Percentiles rank a stretch among this genome's conserved stretches.
Evolutionary conservation across 1,140 invertebrate genomes (phyloP).

Genomic region (Phymastichus coffea): DNA sequence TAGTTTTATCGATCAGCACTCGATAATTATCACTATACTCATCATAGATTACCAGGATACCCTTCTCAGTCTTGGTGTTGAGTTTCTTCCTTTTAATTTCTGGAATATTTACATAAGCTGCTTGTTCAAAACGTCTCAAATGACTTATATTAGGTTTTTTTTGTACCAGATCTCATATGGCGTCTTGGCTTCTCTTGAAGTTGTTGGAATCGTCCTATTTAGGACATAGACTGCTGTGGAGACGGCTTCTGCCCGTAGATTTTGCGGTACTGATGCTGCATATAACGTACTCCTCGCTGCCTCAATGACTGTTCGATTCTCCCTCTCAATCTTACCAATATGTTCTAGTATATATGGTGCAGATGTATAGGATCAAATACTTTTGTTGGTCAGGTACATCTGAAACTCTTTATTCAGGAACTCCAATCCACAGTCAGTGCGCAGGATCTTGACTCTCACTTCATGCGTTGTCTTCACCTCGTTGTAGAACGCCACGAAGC

Average conservation of each 20-base stretch:
- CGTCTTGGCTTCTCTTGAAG: slow-evolving; percentile 8
- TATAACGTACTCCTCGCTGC: slow-evolving; percentile 45
- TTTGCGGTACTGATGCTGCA: neutral
- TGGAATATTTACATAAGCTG: slow-evolving; percentile 27
- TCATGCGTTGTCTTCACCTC: neutral
- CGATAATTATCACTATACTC: neutral
- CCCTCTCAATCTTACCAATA: slow-evolving; percentile 46
- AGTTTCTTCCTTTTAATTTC: neutral
- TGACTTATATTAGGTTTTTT: slow-evolving; percentile 39
- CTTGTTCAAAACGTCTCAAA: slow-evolving; percentile 48
- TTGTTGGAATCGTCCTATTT: neutral
- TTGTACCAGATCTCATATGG: slow-evolving; percentile 41
- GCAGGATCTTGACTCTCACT: neutral
- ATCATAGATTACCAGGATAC: neutral
- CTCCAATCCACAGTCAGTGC: neutral
- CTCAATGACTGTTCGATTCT: slow-evolving; percentile 48
- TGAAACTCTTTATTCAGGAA: neutral
- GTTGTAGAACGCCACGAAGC: slow-evolving; percentile 23
- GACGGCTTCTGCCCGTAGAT: slow-evolving; percentile 53
- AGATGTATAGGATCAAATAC: slow-evolving; percentile 34
- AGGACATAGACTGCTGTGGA: slow-evolving; percentile 41
- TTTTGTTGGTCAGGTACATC: neutral
- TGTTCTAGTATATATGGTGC: slow-evolving; percentile 45
- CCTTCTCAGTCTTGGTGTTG: neutral
- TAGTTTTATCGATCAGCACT: too few relatives aligned